A percentile compares a stretch with the other conserved stretches of the same genome.
Evolutionary conservation across 2,888 invertebrate genomes (phyloP).

Genomic region (Melieria picta): DNA sequence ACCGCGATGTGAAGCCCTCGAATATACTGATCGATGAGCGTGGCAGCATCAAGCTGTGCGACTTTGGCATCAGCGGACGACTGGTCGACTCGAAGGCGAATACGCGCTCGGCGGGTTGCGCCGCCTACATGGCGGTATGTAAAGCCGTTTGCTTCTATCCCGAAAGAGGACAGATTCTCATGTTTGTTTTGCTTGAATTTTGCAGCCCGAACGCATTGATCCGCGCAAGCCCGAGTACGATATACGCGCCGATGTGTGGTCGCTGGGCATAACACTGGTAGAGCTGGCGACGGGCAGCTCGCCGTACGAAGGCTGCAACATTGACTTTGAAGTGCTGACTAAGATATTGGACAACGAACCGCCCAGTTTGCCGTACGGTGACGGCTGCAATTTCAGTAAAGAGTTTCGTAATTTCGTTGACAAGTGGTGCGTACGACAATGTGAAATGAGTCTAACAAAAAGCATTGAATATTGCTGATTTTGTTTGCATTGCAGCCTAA

Average conservation of each 20-base stretch:
- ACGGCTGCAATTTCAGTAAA: slow-evolving; percentile 73
- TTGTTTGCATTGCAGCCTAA: slow-evolving; percentile 73
- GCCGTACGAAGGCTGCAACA: slow-evolving; percentile 93
- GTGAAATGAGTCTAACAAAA: neutral
- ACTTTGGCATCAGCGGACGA: slow-evolving; percentile 98
- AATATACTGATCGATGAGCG: slow-evolving; percentile 96
- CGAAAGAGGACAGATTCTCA: neutral
- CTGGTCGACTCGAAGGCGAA: slow-evolving; percentile 98
- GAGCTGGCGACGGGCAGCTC: slow-evolving; percentile 97
- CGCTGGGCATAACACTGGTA: slow-evolving; percentile 93
- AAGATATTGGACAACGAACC: slow-evolving; percentile 92
- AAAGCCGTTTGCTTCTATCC: slow-evolving; percentile 1
- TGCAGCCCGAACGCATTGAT: slow-evolving; percentile 95
- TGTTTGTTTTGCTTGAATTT: slow-evolving; percentile 6
- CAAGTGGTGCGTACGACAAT: slow-evolving; percentile 76
- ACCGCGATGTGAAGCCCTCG: slow-evolving; percentile 98
- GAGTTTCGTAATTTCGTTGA: slow-evolving; percentile 92
- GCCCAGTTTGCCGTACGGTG: slow-evolving; percentile 82
- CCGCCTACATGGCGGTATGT: slow-evolving; percentile 98
- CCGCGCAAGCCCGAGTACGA: slow-evolving; percentile 96
- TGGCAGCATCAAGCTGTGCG: slow-evolving; percentile 97
- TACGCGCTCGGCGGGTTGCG: slow-evolving; percentile 96
- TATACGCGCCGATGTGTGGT: slow-evolving; percentile 99
- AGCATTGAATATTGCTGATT: neutral
- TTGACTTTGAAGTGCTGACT: slow-evolving; percentile 96